Evolutionary conservation across 2,113 vertebrate genomes (phyloP).

Genomic region (Myiozetetes cayanensis): DNA sequence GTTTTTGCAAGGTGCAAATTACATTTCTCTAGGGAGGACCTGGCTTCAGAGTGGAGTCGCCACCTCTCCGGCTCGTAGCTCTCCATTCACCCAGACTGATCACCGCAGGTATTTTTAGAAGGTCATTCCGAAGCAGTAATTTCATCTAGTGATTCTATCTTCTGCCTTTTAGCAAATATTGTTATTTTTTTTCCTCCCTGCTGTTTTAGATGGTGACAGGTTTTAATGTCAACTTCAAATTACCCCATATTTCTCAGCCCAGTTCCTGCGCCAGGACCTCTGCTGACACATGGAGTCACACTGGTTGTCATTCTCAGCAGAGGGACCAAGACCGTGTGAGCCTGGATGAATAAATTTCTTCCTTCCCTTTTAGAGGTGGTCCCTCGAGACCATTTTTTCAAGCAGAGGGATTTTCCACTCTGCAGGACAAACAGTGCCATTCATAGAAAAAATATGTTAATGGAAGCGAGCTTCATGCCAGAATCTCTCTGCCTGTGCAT

Average conservation of each 20-base stretch:
- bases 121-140: slow-evolving; percentile 34
- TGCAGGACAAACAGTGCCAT: slow-evolving; percentile 45
- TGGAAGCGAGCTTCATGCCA: slow-evolving; percentile 44
- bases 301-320: slow-evolving; percentile 37
- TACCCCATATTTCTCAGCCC: slow-evolving; percentile 49
- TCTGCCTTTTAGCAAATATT: slow-evolving; percentile 55
- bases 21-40: neutral
- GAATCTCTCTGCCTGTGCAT: neutral
- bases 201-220: slow-evolving; percentile 45
- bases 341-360: slow-evolving; percentile 36
- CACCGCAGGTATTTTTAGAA: slow-evolving; percentile 56
- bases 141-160: slow-evolving; percentile 53
- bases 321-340: neutral
- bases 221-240: slow-evolving; percentile 64
- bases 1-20: slow-evolving; percentile 42
- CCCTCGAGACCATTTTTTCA: slow-evolving; percentile 7
- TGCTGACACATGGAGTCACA: neutral
- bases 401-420: slow-evolving; percentile 61
- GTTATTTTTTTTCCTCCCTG: neutral
- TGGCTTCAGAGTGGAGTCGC: neutral
- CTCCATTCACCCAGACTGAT: slow-evolving; percentile 14
- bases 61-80: neutral
- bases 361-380: slow-evolving; percentile 10
- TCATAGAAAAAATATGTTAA: slow-evolving; percentile 60
- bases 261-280: neutral